Evolutionary conservation across 2,888 invertebrate species (phyloP), one percentile per base, ranked within the genome.

Genomic region (Cerceris rybyensis): DNA sequence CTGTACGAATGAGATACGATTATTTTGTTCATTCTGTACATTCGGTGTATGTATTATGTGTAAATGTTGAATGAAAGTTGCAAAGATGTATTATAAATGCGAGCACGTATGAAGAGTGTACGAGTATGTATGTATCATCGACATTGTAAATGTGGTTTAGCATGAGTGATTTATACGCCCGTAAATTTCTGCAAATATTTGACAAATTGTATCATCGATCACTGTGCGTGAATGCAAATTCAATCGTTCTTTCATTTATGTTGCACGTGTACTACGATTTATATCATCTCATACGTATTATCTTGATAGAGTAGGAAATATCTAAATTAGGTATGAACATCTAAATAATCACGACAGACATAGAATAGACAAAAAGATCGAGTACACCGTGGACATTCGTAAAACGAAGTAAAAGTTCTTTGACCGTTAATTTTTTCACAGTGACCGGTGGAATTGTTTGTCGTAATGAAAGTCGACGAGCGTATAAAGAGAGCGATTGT

Each of bases 1-100:
- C 74, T 73, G 80, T 78, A 75, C 72, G 83, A 78, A 71, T 75
- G 78, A 64, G 64, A 55, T 83, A 57, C 70, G 69, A 78, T 54
- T 70, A 81, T 70, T 83, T 81, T 59, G 69, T 85, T 85, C 64
- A 67, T 77, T 83, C 41, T 77, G 83, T 81, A 79, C 69, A 83
- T 75, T 73, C 70, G 46, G 71, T 73, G 69, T 68, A 75, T 66
- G 59, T 81, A 68, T 63, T 75, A 54, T 70, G 74, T 59, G 59
- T 60, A 57, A 14, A 17, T 46, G 28, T 14, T 14, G 43, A 7
- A 14, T 50, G 55, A 67, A 42, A 16, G 46, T 66, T n/a, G 28
- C 9, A 16, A 9, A 17, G 60, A 46, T 68, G 68, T 58, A 16
- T 54, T 64, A 8, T 64, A 54, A 61, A 67, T 50, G 66, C 17